phyloP scores from a whole-genome alignment of 2,113 vertebrate genomes.

The Rhinolophus sinicus region DNA sequence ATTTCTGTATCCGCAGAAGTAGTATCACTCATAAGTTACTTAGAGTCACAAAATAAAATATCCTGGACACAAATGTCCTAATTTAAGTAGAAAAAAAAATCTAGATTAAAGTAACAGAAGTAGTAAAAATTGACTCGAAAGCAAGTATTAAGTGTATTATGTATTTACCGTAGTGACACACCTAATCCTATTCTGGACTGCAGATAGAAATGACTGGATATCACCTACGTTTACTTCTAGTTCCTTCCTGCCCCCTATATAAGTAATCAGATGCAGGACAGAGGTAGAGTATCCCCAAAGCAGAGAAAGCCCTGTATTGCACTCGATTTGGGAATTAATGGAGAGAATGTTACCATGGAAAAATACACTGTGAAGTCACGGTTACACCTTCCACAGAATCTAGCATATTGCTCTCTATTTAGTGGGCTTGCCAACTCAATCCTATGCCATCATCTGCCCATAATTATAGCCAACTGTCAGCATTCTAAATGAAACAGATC shows the following conservation, averaged over 20 bases:
- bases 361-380: conserved; percentile 38
- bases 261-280: not conserved
- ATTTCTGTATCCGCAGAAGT: not conserved
- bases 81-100: not conserved
- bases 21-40: not conserved
- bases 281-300: not conserved
- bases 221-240: not conserved
- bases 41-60: not conserved
- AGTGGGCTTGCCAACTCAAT: not conserved
- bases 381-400: conserved; percentile 2
- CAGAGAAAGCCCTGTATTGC: not conserved
- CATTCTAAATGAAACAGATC: conserved; percentile 30
- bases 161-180: not conserved
- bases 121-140: not conserved
- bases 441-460: not conserved
- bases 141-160: not conserved
- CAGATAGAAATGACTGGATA: not conserved
- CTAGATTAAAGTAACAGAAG: not conserved
- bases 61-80: not conserved
- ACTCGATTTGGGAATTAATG: not conserved
- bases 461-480: conserved; percentile 25
- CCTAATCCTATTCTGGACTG: not conserved
- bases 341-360: not conserved
- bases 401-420: not conserved
- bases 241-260: not conserved